A percentile compares a stretch with the other conserved stretches of the same genome.
phyloP scores from a whole-genome alignment of 2,797 vertebrate species.

The Catharus ustulatus region DNA sequence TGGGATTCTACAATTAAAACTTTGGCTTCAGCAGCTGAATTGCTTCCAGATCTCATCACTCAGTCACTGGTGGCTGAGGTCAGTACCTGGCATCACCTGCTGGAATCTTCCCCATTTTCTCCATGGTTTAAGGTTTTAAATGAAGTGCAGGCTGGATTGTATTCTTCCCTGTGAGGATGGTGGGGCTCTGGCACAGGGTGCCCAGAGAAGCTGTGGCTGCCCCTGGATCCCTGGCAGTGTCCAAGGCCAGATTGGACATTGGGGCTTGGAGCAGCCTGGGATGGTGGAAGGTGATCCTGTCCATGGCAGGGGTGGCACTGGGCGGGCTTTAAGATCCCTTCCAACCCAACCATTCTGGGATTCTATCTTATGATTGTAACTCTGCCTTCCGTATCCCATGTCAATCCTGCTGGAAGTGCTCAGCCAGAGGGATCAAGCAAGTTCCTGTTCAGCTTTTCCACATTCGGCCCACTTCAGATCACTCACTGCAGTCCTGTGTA shows the following conservation, averaged over 20 bases:
- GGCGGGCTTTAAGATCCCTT: not conserved
- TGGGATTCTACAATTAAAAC: not conserved
- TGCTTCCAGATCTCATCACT: not conserved
- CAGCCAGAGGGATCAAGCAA: too few species aligned
- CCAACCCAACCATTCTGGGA: not conserved
- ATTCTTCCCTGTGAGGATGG: not conserved
- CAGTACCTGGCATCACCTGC: not conserved
- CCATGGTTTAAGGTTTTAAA: not conserved
- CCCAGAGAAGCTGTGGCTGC: not conserved
- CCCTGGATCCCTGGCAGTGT: not conserved
- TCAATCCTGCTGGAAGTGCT: not conserved
- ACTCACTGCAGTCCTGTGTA: not conserved
- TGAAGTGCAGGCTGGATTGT: not conserved
- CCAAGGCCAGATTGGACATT: not conserved
- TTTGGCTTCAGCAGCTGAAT: not conserved
- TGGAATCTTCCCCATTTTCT: not conserved
- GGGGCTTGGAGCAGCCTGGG: not conserved
- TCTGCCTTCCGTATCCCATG: not conserved
- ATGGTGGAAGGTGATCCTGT: not conserved
- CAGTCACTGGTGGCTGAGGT: not conserved
- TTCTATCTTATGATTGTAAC: not conserved
- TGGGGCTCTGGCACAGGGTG: not conserved
- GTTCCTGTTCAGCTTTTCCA: not conserved
- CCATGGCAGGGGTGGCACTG: accelerated
- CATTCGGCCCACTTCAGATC: too few species aligned